A percentile compares a stretch with the other conserved stretches of the same genome.
Evolutionary conservation across 2,797 vertebrate species (phyloP).

Genomic region (Megaceryle alcyon): DNA sequence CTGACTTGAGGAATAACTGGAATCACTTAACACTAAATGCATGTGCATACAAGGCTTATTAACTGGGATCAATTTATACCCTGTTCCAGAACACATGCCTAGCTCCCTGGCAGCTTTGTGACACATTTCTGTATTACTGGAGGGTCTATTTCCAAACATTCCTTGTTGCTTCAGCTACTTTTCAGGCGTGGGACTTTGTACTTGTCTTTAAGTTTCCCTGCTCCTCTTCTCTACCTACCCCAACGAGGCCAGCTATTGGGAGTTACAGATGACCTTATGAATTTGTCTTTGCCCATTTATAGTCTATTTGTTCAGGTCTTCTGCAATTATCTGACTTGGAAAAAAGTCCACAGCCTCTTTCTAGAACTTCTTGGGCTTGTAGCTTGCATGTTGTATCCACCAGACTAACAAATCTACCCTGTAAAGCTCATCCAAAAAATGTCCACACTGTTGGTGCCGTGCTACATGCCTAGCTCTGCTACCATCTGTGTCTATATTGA

Average conservation of each 20-base stretch:
- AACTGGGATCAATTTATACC: background rate
- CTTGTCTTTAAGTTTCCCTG: background rate
- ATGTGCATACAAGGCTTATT: background rate
- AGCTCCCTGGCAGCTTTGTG: background rate
- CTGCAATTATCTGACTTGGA: background rate
- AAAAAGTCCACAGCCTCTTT: background rate
- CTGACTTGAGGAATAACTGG: background rate
- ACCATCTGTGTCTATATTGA: background rate
- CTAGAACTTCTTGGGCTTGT: background rate
- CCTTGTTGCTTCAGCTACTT: background rate
- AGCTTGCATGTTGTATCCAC: background rate
- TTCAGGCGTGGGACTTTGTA: background rate
- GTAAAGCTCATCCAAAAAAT: background rate
- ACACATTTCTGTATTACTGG: background rate
- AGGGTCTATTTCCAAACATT: background rate
- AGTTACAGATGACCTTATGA: background rate
- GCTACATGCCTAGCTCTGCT: background rate
- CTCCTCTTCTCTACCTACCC: accelerated
- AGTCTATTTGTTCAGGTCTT: background rate
- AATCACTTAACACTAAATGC: background rate
- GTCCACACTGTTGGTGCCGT: background rate
- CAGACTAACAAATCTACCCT: background rate
- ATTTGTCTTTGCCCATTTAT: background rate
- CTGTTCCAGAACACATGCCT: background rate
- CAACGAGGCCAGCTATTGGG: background rate